These are phyloP conservation scores for Drosophila percnosoma DNA, from an alignment of 2,888 invertebrate genomes.

Conservation along the genomic window DNA sequence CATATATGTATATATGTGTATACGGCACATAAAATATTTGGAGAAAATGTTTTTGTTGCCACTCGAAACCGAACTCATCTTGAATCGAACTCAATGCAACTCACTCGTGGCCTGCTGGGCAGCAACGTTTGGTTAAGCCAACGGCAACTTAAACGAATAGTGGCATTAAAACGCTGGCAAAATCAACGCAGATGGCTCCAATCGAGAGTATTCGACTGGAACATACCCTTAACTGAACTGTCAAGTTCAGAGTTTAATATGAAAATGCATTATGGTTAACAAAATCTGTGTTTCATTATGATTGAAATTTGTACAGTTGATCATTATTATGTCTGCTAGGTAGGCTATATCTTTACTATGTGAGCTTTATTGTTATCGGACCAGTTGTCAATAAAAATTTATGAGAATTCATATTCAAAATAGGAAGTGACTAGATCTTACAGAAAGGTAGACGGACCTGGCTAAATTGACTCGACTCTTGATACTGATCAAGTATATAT, in stretches of 20 bases:
- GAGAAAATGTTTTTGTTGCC: conserved; percentile 38
- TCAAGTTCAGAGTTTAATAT: not conserved
- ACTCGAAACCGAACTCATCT: conserved; percentile 19
- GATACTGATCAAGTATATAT: not conserved
- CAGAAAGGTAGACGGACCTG: no score
- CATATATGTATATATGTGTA: no score
- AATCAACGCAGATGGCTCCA: not conserved
- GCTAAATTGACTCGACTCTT: no score
- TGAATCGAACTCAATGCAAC: conserved; percentile 1
- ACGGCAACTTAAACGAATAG: conserved; percentile 44
- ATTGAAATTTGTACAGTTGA: not conserved
- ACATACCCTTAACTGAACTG: not conserved
- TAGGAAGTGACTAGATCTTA: no score
- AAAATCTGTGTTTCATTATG: not conserved
- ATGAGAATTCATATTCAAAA: no score
- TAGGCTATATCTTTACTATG: no score
- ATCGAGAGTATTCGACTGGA: not conserved
- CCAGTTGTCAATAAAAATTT: no score
- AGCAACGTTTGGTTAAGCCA: conserved; percentile 53
- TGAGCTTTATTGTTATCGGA: not conserved
- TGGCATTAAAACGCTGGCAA: conserved; percentile 60
- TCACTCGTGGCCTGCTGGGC: not conserved
- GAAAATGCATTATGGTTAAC: not conserved
- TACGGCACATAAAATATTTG: conserved; percentile 44
- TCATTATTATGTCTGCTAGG: not conserved